These are phyloP conservation scores for Lasioglossum pauxillum DNA, from an alignment of 2,888 invertebrate genomes.

Conservation along the genomic window DNA sequence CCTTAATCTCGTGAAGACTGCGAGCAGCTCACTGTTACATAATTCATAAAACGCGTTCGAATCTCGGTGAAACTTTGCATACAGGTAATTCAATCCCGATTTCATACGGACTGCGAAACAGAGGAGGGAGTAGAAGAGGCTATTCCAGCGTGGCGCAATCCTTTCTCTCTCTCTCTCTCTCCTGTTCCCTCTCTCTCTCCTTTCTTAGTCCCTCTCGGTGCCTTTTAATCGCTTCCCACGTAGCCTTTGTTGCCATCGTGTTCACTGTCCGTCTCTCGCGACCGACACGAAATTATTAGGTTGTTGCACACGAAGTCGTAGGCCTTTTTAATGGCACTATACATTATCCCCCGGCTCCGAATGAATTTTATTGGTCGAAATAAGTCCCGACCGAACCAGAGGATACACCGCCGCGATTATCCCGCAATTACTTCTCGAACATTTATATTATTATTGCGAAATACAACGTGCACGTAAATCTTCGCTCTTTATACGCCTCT, in stretches of 20 bases:
- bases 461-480: not conserved
- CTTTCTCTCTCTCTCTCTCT: not conserved
- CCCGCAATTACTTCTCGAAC: not conserved
- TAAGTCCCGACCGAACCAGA: not conserved
- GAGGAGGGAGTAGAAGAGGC: not conserved
- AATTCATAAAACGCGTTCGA: slow-evolving; percentile 52
- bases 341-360: slow-evolving; percentile 7
- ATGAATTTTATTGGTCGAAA: slow-evolving; percentile 14
- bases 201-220: not conserved
- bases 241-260: slow-evolving; percentile 48
- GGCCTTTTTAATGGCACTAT: slow-evolving; percentile 19
- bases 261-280: slow-evolving; percentile 38
- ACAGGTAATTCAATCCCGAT: slow-evolving; percentile 51
- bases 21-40: slow-evolving; percentile 27
- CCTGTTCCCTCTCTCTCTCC: not conserved
- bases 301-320: slow-evolving; percentile 52
- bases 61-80: slow-evolving; percentile 47
- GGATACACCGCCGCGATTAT: not conserved
- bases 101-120: slow-evolving; percentile 19
- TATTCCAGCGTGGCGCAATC: slow-evolving; percentile 25
- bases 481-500: not conserved
- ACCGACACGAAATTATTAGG: slow-evolving; percentile 65
- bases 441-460: slow-evolving; percentile 14
- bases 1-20: slow-evolving; percentile 16
- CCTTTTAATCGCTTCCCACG: slow-evolving; percentile 51